Percentiles rank a stretch among this genome's conserved stretches.
Evolutionary conservation across 2,797 vertebrate species (phyloP).

Genomic region (Sebastes variabilis): DNA sequence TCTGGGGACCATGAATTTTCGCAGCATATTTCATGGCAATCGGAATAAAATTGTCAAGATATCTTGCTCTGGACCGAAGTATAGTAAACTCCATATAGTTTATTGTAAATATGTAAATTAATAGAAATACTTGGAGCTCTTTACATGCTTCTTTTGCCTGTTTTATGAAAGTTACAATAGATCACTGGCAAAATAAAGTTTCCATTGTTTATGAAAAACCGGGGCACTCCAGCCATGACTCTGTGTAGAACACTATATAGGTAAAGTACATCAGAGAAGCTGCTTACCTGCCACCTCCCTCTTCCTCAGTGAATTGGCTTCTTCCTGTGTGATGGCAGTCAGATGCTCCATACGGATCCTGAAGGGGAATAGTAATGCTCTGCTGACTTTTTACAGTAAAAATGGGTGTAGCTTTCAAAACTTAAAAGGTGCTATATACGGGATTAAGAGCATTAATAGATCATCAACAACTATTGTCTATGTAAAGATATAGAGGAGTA

Average conservation of each 20-base stretch:
- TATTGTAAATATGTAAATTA: neutral
- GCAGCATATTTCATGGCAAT: neutral
- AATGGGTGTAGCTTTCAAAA: neutral
- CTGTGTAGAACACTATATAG: neutral
- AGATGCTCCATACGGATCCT: conserved; percentile 95
- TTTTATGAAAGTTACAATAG: neutral
- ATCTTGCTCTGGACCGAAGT: neutral
- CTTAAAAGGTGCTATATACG: neutral
- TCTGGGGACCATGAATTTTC: neutral
- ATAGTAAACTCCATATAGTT: neutral
- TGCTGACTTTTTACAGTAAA: neutral
- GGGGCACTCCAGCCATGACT: neutral
- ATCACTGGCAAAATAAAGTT: neutral
- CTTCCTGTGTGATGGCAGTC: conserved; percentile 94
- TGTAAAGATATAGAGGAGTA: neutral
- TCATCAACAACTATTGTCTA: neutral
- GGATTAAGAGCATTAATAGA: neutral
- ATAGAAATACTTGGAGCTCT: neutral
- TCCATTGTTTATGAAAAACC: neutral
- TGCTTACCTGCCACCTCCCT: conserved; percentile 91
- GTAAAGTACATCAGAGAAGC: neutral
- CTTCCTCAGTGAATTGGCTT: conserved; percentile 88
- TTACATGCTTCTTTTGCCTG: neutral
- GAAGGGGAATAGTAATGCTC: neutral
- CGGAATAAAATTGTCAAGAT: neutral